Base-by-base conservation (phyloP, 2,888 invertebrate species). In the Unio pictorum region DNA sequence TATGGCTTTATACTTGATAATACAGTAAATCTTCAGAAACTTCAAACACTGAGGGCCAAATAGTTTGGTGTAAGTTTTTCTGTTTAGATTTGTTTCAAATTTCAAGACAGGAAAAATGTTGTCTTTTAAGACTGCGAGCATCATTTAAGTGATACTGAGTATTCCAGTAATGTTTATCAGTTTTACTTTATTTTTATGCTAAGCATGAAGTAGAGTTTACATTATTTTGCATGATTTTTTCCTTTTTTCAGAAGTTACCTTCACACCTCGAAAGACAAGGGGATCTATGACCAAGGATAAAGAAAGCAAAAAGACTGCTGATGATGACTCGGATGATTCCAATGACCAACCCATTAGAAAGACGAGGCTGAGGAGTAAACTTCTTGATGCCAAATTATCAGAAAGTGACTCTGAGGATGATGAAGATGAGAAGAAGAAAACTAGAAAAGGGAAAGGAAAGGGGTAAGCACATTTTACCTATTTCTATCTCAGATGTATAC, bases 381-480 rank as follows among this genome's bases (percentile, higher is more conserved):
- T 84, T 5, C 73, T 85, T 15, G 83, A 82, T 70, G 81, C 81
- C 23, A 84, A 85, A 60, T 60, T 84, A 4, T 82, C 84, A 11
- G 83, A 80, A n/a, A 80, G 78, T 71, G 87, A 84, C 69, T 79
- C 80, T 45, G 84, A 85, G 34, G 65, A 66, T 4, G 67, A 61
- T 6, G 74, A 72, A 64, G 73, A 73, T 61, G 64, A 69, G 54
- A 73, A 74, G 66, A 76, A 76, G 69, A 78, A 77, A 64, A 80
- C 75, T 61, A 69, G 67, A 58, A 76, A 74, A 55, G 70, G 67
- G n/a, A 79, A 75, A 70, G 72, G 72, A 55, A 80, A 77, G 55
- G 69, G 74, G 75, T 60, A 71, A 66, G 62, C 66, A 63, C 15
- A 63, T 62, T 56, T 54, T 74, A 68, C 64, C 58, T 67, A 64